Conservation (phyloP, 2,797 vertebrate species). For the Phataginus tricuspis region DNA sequence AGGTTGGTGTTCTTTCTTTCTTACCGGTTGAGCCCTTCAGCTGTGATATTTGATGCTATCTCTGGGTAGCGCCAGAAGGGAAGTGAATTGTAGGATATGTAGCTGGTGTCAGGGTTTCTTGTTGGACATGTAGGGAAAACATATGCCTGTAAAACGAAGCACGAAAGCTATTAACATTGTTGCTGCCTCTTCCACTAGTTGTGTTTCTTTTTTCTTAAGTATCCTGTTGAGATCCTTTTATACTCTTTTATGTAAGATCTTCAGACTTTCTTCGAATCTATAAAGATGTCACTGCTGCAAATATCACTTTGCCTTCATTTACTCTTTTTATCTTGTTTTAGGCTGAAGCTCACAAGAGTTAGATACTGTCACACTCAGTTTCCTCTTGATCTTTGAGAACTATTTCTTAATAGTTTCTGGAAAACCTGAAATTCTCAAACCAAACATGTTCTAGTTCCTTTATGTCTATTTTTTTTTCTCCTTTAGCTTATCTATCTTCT, state of each 20-base stretch:
- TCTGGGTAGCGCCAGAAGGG: no score
- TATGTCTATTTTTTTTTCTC: not conserved
- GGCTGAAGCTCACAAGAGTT: not conserved
- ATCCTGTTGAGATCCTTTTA: not conserved
- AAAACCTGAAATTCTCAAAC: not conserved
- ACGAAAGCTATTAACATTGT: not conserved
- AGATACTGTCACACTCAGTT: not conserved
- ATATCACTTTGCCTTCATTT: not conserved
- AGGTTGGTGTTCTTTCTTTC: no score
- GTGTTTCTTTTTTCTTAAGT: not conserved
- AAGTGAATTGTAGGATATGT: no score
- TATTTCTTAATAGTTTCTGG: not conserved
- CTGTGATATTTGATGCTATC: no score
- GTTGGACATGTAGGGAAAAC: no score
- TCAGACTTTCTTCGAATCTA: not conserved
- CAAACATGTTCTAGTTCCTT: not conserved
- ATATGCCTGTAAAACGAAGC: not conserved
- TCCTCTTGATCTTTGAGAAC: not conserved
- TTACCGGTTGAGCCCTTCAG: no score
- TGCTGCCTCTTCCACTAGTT: not conserved
- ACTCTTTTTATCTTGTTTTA: not conserved
- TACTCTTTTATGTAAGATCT: not conserved
- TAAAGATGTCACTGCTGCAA: not conserved
- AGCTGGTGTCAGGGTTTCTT: no score
- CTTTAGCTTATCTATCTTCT: not conserved